These are phyloP conservation scores for Pogonophryne albipinna DNA, from an alignment of 2,797 vertebrate genomes.

Conservation along the genomic window DNA sequence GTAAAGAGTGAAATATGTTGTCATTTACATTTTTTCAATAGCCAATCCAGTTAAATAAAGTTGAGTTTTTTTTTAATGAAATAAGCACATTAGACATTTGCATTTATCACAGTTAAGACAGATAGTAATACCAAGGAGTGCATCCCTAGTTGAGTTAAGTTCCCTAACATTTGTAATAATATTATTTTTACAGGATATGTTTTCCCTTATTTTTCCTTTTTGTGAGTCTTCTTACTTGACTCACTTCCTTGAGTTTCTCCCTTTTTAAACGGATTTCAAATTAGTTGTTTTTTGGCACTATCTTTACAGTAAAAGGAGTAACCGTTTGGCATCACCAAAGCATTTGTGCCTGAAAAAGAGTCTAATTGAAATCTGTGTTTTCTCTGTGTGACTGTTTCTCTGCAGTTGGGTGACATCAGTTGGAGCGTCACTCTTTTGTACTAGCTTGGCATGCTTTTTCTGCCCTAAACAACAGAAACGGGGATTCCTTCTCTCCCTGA, in stretches of 20 bases:
- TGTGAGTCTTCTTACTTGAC: neutral
- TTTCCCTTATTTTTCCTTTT: neutral
- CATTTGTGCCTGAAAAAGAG: neutral
- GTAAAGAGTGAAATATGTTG: too few relatives aligned
- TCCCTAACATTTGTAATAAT: neutral
- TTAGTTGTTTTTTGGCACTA: neutral
- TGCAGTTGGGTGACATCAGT: slow-evolving; percentile 21
- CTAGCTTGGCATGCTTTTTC: slow-evolving; percentile 24
- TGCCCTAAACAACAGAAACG: slow-evolving; percentile 37
- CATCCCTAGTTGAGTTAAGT: neutral
- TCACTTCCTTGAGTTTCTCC: neutral
- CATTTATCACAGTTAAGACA: neutral
- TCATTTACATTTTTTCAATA: too few relatives aligned
- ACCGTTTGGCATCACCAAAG: neutral
- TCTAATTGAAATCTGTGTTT: slow-evolving; percentile 21
- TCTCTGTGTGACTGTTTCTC: slow-evolving; percentile 2
- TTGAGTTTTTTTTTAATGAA: too few relatives aligned
- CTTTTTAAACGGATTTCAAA: neutral
- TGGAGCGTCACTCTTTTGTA: slow-evolving; percentile 45
- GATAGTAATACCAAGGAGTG: neutral
- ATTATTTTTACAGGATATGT: neutral
- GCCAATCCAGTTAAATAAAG: too few relatives aligned
- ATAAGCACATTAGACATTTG: too few relatives aligned
- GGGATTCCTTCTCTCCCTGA: slow-evolving; percentile 55
- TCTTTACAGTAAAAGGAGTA: neutral